phyloP scores from a whole-genome alignment of 2,113 vertebrate species.

The Dasyornis broadbenti region DNA sequence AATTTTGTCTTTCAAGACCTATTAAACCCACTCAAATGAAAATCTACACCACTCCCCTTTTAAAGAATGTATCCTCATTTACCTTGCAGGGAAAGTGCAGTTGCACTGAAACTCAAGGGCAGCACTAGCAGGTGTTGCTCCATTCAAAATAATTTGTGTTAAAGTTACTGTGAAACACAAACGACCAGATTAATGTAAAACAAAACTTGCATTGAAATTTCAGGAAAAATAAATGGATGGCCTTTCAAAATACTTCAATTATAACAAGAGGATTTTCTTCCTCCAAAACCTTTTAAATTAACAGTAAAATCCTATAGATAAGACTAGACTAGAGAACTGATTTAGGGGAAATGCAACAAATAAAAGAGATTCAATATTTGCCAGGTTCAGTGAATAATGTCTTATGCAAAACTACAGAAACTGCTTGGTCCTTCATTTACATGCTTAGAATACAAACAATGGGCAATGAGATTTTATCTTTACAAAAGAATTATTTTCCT shows the following conservation, averaged over 20 bases:
- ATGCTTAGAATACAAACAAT: background rate
- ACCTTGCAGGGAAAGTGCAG: background rate
- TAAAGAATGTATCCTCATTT: background rate
- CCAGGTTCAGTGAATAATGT: background rate
- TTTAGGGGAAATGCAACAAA: background rate
- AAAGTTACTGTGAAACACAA: background rate
- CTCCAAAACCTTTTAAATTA: background rate
- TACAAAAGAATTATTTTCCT: background rate
- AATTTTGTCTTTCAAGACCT: background rate
- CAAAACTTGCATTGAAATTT: background rate
- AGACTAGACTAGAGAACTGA: background rate
- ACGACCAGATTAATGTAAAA: background rate
- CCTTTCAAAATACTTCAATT: background rate
- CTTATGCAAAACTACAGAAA: background rate
- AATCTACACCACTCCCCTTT: background rate
- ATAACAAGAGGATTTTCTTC: background rate
- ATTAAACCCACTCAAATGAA: background rate
- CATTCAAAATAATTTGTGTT: background rate
- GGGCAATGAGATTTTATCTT: background rate
- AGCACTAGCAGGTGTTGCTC: background rate
- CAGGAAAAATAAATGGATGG: background rate
- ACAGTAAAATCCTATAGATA: background rate
- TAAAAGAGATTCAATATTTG: background rate
- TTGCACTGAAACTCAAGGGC: background rate
- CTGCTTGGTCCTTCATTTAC: background rate